Base-by-base conservation (phyloP, 2,888 invertebrate genomes). In the Orgyia antiqua region DNA sequence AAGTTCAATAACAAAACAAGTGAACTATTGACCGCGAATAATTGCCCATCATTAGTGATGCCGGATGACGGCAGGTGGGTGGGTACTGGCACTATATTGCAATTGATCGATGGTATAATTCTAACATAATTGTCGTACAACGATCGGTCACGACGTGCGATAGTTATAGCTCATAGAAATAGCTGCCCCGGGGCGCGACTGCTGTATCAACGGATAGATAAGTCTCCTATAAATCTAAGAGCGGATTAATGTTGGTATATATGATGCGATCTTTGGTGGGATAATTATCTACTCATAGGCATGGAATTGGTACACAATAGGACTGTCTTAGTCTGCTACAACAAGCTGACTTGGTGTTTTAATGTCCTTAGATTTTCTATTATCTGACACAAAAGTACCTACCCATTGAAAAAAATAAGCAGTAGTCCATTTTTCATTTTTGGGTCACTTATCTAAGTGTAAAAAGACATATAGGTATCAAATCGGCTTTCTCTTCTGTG, bases 81-180 rank as follows among this genome's bases (percentile, higher is more conserved):
- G 60, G 60, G 66, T 65, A 58, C 57, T 56, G 58, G 59, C 65
- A 67, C 60, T 51, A 65, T 60, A 68, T 55, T 62, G 67, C 69
- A 58, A 68, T 70, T 73, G 77, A 78, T 78, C 73, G 76, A 80
- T 79, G 67, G 73, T 68, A 72, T 78, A 76, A 80, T 76, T 74
- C 60, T 50, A 63, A 50, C 51, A 55, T 76, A 78, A 77, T 77
- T 72, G 73, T 73, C 71, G 65, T 69, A 58, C 51, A 42, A 47
- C 53, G 63, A 70, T 75, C 68, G 72, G 79, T 78, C 78, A 79
- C 79, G 79, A 75, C 57, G 51, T 44, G 58, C 55, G 39, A 56
- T 59, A 61, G 54, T 49, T 37, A 55, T 45, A 57, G 58, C 6
- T 4, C 15, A 4, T 15, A 6, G 4, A 15, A 15, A 6, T 15